phyloP scores from a whole-genome alignment of 2,888 invertebrate species.

The Pachydiplax longipennis region DNA sequence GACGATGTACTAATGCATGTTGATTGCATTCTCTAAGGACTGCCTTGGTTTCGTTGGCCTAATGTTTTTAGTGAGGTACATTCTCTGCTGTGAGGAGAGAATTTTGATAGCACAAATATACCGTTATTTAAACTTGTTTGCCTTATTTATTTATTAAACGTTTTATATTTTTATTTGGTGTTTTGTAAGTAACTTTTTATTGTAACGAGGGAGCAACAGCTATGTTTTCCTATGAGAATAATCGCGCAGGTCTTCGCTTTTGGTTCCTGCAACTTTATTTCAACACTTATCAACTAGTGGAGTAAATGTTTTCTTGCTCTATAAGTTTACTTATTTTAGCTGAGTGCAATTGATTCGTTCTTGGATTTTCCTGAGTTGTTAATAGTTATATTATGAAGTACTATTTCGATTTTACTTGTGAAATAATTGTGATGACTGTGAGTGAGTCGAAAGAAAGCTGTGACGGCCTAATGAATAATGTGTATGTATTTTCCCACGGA shows the following conservation, averaged over 20 bases:
- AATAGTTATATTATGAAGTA: neutral
- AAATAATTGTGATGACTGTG: neutral
- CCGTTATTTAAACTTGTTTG: neutral
- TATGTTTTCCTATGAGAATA: neutral
- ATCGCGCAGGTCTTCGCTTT: neutral
- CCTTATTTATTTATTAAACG: neutral
- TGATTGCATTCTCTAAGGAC: neutral
- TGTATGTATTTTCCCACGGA: neutral
- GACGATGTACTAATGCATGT: neutral
- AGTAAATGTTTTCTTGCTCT: neutral
- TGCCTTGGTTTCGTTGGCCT: neutral
- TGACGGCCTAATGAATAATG: neutral
- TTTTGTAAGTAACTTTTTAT: neutral
- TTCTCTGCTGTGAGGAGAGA: neutral
- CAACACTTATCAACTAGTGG: neutral
- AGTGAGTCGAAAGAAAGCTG: neutral
- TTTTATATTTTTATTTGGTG: neutral
- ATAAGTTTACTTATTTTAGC: neutral
- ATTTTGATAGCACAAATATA: neutral
- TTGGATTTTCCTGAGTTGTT: neutral
- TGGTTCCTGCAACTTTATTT: neutral
- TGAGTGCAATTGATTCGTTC: neutral
- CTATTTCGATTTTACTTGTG: neutral
- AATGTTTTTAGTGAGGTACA: neutral
- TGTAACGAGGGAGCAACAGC: neutral